Conservation (phyloP, 30 jellyfish, hydroid and myxozoan genomes). For the Aurelia aurita region DNA sequence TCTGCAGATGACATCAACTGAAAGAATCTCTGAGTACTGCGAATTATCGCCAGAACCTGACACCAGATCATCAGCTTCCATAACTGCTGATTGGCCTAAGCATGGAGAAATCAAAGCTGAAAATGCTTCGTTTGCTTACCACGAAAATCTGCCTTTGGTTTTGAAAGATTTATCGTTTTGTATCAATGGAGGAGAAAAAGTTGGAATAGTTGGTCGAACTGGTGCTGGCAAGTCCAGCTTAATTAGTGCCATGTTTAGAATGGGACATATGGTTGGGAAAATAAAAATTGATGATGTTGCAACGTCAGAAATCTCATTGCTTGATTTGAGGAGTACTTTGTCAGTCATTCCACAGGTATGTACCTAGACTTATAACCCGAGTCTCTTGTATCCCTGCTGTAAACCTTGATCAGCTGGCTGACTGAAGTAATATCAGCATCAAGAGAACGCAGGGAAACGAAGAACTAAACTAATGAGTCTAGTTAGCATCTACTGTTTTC, state of each 20-base stretch:
- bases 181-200: conserved; percentile 51
- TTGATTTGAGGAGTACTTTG: conserved; percentile 66
- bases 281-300: conserved; percentile 76
- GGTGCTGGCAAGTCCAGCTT: conserved; percentile 95
- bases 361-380: too few relatives aligned
- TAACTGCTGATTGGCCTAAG: conserved; percentile 77
- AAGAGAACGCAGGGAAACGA: too few relatives aligned
- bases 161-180: conserved; percentile 40
- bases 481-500: too few relatives aligned
- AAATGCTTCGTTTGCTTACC: conserved; percentile 85
- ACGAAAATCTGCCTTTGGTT: conserved; percentile 74
- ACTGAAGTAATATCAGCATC: too few relatives aligned
- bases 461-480: too few relatives aligned
- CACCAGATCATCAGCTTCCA: conserved; percentile 1
- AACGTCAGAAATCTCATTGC: conserved; percentile 52
- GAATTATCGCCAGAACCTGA: conserved; percentile 81
- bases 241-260: conserved; percentile 77
- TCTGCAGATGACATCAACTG: conserved; percentile 90
- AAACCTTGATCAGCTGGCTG: too few relatives aligned
- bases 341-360: conserved; percentile 96
- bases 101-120: conserved; percentile 72
- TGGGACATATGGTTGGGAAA: conserved; percentile 70
- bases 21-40: conserved; percentile 83
- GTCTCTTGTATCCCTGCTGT: too few relatives aligned
- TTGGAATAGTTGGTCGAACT: conserved; percentile 93